A percentile compares a stretch with the other conserved stretches of the same genome.
phyloP scores from a whole-genome alignment of 2,888 invertebrate species.

The Tinea trinotella region DNA sequence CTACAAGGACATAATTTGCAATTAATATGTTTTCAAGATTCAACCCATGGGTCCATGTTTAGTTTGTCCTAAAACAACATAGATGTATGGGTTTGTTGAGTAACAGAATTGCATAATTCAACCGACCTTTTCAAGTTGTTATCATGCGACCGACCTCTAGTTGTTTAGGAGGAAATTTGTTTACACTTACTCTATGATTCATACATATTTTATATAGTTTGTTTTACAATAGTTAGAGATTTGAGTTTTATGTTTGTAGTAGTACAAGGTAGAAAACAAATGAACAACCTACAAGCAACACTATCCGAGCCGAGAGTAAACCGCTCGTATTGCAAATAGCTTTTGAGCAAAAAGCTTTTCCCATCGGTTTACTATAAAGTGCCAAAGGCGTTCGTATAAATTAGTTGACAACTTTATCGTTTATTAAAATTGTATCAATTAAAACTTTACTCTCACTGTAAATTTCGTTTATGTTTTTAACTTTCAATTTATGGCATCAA shows the following conservation, averaged over 20 bases:
- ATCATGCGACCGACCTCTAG: slow-evolving; percentile 19
- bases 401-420: background rate
- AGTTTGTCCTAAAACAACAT: slow-evolving; percentile 49
- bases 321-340: background rate
- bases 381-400: background rate
- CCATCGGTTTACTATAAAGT: background rate
- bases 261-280: background rate
- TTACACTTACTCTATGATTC: slow-evolving; percentile 23
- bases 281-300: background rate
- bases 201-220: slow-evolving; percentile 16
- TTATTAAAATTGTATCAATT: background rate
- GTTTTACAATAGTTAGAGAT: background rate
- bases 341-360: background rate
- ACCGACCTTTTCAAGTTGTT: slow-evolving; percentile 20
- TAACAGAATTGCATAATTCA: slow-evolving; percentile 19
- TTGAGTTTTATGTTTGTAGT: background rate
- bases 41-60: slow-evolving; percentile 30
- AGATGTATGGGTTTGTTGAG: slow-evolving; percentile 28
- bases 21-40: slow-evolving; percentile 46
- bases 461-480: too few relatives aligned
- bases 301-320: background rate
- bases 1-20: slow-evolving; percentile 30
- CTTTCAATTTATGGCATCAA: too few relatives aligned
- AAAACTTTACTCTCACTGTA: too few relatives aligned
- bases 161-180: slow-evolving; percentile 24